Evolutionary conservation across 2,888 invertebrate species (phyloP).

Genomic region (Hecatera dysodea): DNA sequence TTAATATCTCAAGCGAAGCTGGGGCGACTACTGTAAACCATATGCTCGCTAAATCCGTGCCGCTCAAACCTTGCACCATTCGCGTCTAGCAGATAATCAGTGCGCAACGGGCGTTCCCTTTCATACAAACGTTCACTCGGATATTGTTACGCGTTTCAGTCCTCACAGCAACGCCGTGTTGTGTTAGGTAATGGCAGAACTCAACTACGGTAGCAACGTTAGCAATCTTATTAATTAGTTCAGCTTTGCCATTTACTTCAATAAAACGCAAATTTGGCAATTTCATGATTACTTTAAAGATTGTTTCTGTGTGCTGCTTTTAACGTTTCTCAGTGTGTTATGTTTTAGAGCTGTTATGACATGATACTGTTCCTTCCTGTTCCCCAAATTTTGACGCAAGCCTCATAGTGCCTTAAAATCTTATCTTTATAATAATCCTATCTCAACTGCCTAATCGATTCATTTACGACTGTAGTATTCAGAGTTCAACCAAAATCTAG

Average conservation of each 20-base stretch:
- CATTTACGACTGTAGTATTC: not conserved
- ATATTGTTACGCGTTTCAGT: constrained; percentile 72
- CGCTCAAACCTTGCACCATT: constrained; percentile 52
- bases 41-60: constrained; percentile 35
- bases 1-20: not conserved
- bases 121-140: constrained; percentile 73
- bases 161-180: constrained; percentile 66
- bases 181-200: constrained; percentile 68
- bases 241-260: constrained; percentile 35
- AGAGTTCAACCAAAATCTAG: constrained; percentile 5
- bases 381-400: no score
- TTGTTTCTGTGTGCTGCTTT: constrained; percentile 23
- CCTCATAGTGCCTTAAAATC: not conserved
- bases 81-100: constrained; percentile 71
- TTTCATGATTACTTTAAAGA: constrained; percentile 35
- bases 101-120: constrained; percentile 78
- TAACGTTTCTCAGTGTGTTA: constrained; percentile 7
- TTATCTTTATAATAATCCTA: not conserved
- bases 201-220: constrained; percentile 37
- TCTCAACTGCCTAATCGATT: constrained; percentile 6
- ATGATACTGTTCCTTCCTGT: not conserved
- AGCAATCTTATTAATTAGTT: constrained; percentile 55
- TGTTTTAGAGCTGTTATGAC: not conserved
- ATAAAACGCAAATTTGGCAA: constrained; percentile 39
- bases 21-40: not conserved